phyloP scores from a whole-genome alignment of 1,140 invertebrate genomes.

The Scaptomyza pallida region DNA sequence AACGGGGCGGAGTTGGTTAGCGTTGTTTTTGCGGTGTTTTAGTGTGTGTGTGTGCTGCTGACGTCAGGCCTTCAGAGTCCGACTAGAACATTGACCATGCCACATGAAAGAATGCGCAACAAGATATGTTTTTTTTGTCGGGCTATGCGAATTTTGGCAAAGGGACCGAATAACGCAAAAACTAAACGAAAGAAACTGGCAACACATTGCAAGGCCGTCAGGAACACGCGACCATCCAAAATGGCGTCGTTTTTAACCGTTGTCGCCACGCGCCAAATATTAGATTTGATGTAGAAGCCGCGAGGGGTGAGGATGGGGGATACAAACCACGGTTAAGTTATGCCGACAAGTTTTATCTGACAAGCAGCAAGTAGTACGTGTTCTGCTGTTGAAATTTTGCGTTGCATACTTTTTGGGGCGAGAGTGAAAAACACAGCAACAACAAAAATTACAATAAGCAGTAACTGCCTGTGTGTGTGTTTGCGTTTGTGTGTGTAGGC shows the following conservation, averaged over 20 bases:
- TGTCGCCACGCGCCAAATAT: constrained; percentile 68
- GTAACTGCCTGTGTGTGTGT: neutral
- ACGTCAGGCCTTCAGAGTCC: constrained; percentile 55
- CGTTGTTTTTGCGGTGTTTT: neutral
- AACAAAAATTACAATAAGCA: constrained; percentile 5
- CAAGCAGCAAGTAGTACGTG: constrained; percentile 33
- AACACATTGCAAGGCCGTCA: constrained; percentile 47
- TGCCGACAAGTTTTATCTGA: constrained; percentile 55
- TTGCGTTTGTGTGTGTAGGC: constrained; percentile 15
- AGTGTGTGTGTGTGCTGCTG: constrained; percentile 32
- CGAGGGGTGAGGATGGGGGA: neutral
- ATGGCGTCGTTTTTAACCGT: constrained; percentile 60
- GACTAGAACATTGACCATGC: constrained; percentile 62
- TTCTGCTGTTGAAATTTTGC: constrained; percentile 33
- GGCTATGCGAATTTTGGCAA: constrained; percentile 10
- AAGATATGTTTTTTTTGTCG: constrained; percentile 51
- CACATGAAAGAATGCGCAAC: constrained; percentile 72
- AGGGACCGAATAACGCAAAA: neutral
- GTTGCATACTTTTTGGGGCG: constrained; percentile 58
- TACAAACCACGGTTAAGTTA: constrained; percentile 59
- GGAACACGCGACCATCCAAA: constrained; percentile 60
- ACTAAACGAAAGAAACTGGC: constrained; percentile 6
- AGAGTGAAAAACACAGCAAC: neutral
- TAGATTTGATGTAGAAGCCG: neutral
- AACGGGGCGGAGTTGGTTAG: constrained; percentile 32